These are phyloP conservation scores for Leptothorax acervorum DNA, from an alignment of 2,888 invertebrate species.

Conservation along the genomic window DNA sequence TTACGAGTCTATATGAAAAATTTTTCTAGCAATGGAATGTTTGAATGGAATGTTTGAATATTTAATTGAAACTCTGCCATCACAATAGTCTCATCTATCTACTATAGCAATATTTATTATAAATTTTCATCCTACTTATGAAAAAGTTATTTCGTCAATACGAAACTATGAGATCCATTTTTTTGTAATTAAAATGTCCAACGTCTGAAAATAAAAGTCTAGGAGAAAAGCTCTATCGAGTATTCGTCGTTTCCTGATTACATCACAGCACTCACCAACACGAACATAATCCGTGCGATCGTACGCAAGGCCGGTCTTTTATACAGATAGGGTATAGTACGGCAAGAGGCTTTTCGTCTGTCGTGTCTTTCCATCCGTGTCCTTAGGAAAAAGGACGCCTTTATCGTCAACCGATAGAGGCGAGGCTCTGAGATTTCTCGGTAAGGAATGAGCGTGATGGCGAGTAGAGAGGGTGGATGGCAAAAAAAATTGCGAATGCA, in stretches of 20 bases:
- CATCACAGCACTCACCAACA: constrained; percentile 61
- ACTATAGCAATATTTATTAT: not conserved
- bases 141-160: not conserved
- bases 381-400: constrained; percentile 70
- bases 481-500: constrained; percentile 64
- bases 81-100: not conserved
- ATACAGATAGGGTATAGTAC: constrained; percentile 36
- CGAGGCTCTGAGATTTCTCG: constrained; percentile 53
- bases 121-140: not conserved
- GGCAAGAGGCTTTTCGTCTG: constrained; percentile 59
- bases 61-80: not conserved
- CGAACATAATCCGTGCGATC: constrained; percentile 40
- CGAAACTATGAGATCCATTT: not conserved
- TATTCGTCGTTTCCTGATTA: constrained; percentile 52
- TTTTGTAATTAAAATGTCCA: constrained; percentile 12
- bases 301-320: constrained; percentile 48
- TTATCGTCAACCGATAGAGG: constrained; percentile 67
- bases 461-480: constrained; percentile 25
- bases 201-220: not conserved
- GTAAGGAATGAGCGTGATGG: constrained; percentile 55
- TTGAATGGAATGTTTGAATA: not conserved
- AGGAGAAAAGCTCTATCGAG: not conserved
- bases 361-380: constrained; percentile 57
- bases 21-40: not conserved
- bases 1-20: not conserved